A percentile compares a stretch with the other conserved stretches of the same genome.
Evolutionary conservation across 2,888 invertebrate species (phyloP).

Genomic region (Gastracanthus pulcherrimus): DNA sequence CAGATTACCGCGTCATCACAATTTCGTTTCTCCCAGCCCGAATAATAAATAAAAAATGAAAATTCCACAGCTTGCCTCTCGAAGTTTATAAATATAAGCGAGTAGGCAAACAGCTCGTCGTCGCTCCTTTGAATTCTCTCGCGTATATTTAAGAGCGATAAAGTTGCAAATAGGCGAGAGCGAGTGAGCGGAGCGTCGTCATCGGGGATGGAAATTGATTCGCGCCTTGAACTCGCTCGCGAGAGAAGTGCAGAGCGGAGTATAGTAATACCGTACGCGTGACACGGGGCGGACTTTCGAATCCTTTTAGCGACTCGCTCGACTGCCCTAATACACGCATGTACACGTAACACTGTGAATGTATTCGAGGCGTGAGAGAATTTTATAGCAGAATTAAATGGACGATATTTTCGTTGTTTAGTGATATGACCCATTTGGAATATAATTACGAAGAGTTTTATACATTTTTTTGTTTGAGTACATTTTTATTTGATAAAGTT

Average conservation of each 20-base stretch:
- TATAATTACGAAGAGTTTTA: too few relatives aligned
- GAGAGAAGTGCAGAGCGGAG: too few relatives aligned
- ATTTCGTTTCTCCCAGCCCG: not conserved
- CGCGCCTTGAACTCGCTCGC: conserved; percentile 49
- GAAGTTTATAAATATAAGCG: not conserved
- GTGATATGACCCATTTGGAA: too few relatives aligned
- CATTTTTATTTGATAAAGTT: not conserved
- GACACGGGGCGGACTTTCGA: not conserved
- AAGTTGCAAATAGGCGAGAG: conserved; percentile 34
- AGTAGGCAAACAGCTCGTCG: too few relatives aligned
- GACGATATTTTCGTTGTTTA: too few relatives aligned
- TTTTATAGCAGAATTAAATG: too few relatives aligned
- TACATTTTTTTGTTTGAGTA: too few relatives aligned
- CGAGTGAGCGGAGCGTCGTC: not conserved
- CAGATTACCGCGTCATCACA: not conserved
- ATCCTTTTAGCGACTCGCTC: too few relatives aligned
- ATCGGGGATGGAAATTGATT: conserved; percentile 52
- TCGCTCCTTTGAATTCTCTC: not conserved
- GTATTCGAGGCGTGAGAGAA: too few relatives aligned
- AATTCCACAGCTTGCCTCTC: not conserved
- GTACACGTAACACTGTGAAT: too few relatives aligned
- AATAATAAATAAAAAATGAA: conserved; percentile 35
- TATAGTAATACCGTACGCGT: too few relatives aligned
- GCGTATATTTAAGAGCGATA: conserved; percentile 7
- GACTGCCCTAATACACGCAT: too few relatives aligned